Base-by-base conservation (phyloP, 2,888 invertebrate species). In the Drosophila kuntzei region DNA sequence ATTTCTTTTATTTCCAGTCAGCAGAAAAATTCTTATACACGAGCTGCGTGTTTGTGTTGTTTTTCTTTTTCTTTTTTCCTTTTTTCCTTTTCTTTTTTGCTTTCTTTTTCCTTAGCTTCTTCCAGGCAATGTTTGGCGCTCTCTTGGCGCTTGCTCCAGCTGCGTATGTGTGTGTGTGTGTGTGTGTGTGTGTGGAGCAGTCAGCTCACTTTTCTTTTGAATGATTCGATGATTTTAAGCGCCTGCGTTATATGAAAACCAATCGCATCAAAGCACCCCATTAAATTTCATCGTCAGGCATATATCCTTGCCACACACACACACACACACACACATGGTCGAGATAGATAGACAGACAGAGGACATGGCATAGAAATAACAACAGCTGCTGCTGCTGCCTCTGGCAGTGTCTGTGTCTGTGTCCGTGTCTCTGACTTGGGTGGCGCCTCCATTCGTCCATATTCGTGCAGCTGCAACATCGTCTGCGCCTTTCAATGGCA, bases 221-320 rank as follows among this genome's bases (percentile, higher is more conserved):
- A 91, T 91, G 92, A 92, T 92, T 92, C 92, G 92, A 92, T 92
- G 92, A 92, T 92, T 92, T 92, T 92, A 92, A 92, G 92, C 92
- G 92, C 92, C 92, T 92, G 92, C 92, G 92, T 92, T 92, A 92
- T 92, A 90, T 92, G 92, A 90, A 92, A 92, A 92, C 92, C 92
- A 92, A 92, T 92, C 92, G 92, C 92, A 92, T 92, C 92, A 92
- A 92, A 92, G 92, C 92, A 92, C 92, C 92, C 92, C 92, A 92
- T 92, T 92, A 92, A 92, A 91, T 91, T 92, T 92, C 91, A 91
- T 90, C 90, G 90, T 88, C 91, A 86, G 87, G 85, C 87, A 89
- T 90, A 87, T 89, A 90, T 90, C 89, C 90, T 90, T 85, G 80
- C 79, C 80, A 54, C 78, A 72, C 63, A 67, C 51, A 63, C 68